Percentiles rank a stretch among this genome's conserved stretches.
These are phyloP conservation scores for Anableps anableps DNA, from an alignment of 2,797 vertebrate genomes.

Conservation along the genomic window DNA sequence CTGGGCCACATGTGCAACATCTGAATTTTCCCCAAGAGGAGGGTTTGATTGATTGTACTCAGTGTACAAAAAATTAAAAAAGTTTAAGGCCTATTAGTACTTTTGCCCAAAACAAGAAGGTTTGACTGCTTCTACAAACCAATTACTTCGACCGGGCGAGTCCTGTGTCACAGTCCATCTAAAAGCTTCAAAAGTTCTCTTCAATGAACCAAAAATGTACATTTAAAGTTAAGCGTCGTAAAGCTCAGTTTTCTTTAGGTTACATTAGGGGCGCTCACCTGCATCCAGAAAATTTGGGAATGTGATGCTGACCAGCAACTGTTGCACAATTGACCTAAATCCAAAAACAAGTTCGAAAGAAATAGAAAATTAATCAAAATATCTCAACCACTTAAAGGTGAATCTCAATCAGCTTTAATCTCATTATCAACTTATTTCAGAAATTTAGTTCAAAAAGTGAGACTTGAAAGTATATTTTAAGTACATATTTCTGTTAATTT, in stretches of 20 bases:
- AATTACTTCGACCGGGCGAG: neutral
- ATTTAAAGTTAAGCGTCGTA: slow-evolving; percentile 1
- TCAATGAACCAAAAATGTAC: slow-evolving; percentile 1
- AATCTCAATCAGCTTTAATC: neutral
- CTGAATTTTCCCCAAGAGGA: slow-evolving; percentile 10
- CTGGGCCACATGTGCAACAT: slow-evolving; percentile 15
- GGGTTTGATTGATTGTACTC: neutral
- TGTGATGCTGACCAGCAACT: slow-evolving; percentile 91
- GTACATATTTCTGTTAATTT: neutral
- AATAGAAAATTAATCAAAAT: slow-evolving; percentile 8
- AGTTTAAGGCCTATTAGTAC: neutral
- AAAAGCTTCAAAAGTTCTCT: slow-evolving; percentile 25
- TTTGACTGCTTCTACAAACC: neutral
- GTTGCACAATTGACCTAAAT: slow-evolving; percentile 93
- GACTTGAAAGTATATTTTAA: neutral
- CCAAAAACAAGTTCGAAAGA: slow-evolving; percentile 32
- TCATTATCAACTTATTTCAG: neutral
- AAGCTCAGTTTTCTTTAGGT: neutral
- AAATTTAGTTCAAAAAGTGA: neutral
- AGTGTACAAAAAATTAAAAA: neutral
- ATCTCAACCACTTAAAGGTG: neutral
- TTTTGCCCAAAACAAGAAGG: slow-evolving; percentile 4
- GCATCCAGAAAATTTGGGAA: slow-evolving; percentile 90
- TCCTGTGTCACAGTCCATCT: neutral
- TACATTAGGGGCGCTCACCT: slow-evolving; percentile 80